phyloP scores from a whole-genome alignment of 2,113 vertebrate species.

The Eublepharis macularius region DNA sequence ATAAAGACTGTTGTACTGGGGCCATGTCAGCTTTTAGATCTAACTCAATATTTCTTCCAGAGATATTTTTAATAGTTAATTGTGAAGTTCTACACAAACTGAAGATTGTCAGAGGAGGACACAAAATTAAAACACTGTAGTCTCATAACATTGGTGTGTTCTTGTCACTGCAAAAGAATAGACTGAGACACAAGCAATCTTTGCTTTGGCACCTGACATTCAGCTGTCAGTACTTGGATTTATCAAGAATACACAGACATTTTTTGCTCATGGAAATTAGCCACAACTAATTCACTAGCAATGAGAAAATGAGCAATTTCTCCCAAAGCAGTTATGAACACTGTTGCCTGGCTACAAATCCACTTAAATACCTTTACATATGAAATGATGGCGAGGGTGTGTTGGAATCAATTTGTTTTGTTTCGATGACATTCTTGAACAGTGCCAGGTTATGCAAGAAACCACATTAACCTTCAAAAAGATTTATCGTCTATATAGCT shows the following conservation, averaged over 20 bases:
- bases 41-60: not conserved
- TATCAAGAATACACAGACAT: slow-evolving; percentile 57
- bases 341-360: slow-evolving; percentile 68
- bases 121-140: not conserved
- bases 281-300: slow-evolving; percentile 55
- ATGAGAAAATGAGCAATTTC: slow-evolving; percentile 49
- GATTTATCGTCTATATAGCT: not conserved
- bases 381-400: slow-evolving; percentile 38
- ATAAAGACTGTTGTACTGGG: not conserved
- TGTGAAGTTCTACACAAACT: not conserved
- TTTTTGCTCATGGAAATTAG: slow-evolving; percentile 54
- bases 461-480: slow-evolving; percentile 1
- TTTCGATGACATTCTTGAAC: slow-evolving; percentile 37
- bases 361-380: slow-evolving; percentile 40
- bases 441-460: slow-evolving; percentile 10
- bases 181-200: not conserved
- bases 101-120: not conserved
- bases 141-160: rapidly evolving
- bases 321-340: slow-evolving; percentile 50
- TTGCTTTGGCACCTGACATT: not conserved
- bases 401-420: slow-evolving; percentile 47
- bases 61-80: not conserved
- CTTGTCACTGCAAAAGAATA: slow-evolving; percentile 4
- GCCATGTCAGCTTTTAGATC: rapidly evolving
- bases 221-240: slow-evolving; percentile 19